These are phyloP conservation scores for Rosalia funebris DNA, from an alignment of 2,888 invertebrate species.

Conservation along the genomic window DNA sequence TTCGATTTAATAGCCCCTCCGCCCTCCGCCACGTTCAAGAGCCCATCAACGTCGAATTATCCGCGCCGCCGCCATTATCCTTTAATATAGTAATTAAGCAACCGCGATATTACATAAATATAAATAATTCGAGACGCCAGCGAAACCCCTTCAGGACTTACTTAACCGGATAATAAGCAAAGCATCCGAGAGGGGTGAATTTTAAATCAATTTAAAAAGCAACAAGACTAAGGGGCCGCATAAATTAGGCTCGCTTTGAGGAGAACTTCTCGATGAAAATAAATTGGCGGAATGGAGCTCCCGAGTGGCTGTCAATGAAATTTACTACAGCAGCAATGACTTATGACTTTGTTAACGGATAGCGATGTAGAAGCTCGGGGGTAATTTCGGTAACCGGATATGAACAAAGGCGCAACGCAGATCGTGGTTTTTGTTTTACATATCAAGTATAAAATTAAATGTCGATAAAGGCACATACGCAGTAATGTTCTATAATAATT, in stretches of 20 bases:
- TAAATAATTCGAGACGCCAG: slow-evolving; percentile 4
- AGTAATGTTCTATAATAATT: too few species aligned
- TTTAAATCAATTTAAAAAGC: slow-evolving; percentile 3
- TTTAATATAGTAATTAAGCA: not conserved
- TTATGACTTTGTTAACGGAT: too few species aligned
- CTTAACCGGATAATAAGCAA: slow-evolving; percentile 15
- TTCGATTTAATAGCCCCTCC: too few species aligned
- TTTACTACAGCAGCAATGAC: too few species aligned
- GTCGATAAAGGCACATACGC: too few species aligned
- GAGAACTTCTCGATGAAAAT: not conserved
- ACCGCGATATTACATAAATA: not conserved
- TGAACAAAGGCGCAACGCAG: too few species aligned
- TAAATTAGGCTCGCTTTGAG: not conserved
- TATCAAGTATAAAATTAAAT: too few species aligned
- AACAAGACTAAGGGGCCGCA: not conserved
- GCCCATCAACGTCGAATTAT: not conserved
- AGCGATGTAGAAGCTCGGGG: too few species aligned
- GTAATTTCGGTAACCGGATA: too few species aligned
- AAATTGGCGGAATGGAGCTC: not conserved
- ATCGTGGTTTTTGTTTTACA: too few species aligned
- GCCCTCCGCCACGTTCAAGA: too few species aligned
- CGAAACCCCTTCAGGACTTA: slow-evolving; percentile 1
- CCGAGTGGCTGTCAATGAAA: too few species aligned
- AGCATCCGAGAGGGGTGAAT: slow-evolving; percentile 14
- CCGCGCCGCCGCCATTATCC: not conserved